These are phyloP conservation scores for Acrocephalus kingi DNA, from an alignment of 2,113 vertebrate species.

Conservation along the genomic window DNA sequence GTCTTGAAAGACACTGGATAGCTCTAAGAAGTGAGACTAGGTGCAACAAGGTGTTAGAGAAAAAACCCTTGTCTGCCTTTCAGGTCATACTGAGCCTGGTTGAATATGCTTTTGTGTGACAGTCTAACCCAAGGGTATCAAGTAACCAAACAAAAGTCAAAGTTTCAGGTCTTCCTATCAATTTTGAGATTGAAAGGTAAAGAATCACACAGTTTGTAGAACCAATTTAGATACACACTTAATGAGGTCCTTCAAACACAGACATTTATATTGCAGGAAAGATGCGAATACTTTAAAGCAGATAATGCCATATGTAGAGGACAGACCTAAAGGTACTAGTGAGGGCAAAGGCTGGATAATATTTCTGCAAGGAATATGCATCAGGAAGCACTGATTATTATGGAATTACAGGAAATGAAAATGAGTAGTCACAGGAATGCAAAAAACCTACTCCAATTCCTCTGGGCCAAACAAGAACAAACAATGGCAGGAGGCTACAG, in stretches of 20 bases:
- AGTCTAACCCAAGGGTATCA: background rate
- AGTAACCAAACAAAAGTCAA: background rate
- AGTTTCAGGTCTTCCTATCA: background rate
- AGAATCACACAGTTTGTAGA: background rate
- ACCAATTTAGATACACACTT: background rate
- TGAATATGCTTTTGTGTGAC: background rate
- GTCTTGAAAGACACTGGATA: background rate
- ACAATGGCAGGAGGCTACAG: background rate
- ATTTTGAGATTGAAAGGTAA: background rate
- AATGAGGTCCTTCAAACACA: background rate
- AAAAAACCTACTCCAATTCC: background rate
- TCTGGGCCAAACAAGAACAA: background rate
- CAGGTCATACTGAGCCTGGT: rapidly evolving
- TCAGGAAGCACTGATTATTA: background rate
- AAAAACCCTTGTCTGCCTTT: background rate
- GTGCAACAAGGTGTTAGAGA: background rate
- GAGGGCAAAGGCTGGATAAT: background rate
- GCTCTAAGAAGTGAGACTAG: background rate
- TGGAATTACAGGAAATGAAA: background rate
- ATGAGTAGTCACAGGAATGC: background rate
- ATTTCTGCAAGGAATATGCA: background rate
- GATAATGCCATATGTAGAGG: background rate
- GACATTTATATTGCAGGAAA: background rate
- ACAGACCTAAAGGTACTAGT: background rate
- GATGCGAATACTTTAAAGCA: background rate